These are phyloP conservation scores for Gastrophysa polygoni DNA, from an alignment of 2,888 invertebrate genomes.

Conservation along the genomic window DNA sequence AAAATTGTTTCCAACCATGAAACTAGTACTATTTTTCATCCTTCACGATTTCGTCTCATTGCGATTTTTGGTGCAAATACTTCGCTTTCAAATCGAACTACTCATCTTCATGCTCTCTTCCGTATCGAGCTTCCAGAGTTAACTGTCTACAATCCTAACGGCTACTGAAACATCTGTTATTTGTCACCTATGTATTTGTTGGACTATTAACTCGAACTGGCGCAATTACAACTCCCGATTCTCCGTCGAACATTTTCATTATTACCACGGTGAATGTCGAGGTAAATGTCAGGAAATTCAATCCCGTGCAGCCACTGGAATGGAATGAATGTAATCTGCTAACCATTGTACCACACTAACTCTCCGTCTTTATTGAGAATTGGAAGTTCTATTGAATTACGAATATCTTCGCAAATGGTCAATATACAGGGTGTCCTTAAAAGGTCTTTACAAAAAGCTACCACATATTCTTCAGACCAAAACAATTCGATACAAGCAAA, in stretches of 20 bases:
- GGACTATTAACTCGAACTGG: slow-evolving; percentile 22
- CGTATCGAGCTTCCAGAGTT: too few relatives aligned
- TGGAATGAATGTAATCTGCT: neutral
- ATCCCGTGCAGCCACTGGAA: neutral
- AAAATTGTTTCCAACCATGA: too few relatives aligned
- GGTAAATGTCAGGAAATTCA: slow-evolving; percentile 6
- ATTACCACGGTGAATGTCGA: slow-evolving; percentile 6
- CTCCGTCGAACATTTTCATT: neutral
- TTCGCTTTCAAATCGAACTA: too few relatives aligned
- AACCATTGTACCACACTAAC: neutral
- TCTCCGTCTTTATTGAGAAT: neutral
- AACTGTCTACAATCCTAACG: slow-evolving; percentile 5
- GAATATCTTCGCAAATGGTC: too few relatives aligned
- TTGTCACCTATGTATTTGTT: slow-evolving; percentile 13
- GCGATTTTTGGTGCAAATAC: too few relatives aligned
- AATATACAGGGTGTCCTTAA: too few relatives aligned
- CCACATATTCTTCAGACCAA: too few relatives aligned
- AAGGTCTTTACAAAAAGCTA: too few relatives aligned
- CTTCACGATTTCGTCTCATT: too few relatives aligned
- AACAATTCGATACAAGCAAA: too few relatives aligned
- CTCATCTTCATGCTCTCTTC: too few relatives aligned
- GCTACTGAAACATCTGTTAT: slow-evolving; percentile 29
- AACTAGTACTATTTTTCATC: too few relatives aligned
- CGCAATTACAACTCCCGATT: slow-evolving; percentile 14
- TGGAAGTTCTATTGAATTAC: neutral